Percentiles rank a stretch among this genome's conserved stretches.
phyloP scores from a whole-genome alignment of 2,888 invertebrate genomes.

The Actias luna region DNA sequence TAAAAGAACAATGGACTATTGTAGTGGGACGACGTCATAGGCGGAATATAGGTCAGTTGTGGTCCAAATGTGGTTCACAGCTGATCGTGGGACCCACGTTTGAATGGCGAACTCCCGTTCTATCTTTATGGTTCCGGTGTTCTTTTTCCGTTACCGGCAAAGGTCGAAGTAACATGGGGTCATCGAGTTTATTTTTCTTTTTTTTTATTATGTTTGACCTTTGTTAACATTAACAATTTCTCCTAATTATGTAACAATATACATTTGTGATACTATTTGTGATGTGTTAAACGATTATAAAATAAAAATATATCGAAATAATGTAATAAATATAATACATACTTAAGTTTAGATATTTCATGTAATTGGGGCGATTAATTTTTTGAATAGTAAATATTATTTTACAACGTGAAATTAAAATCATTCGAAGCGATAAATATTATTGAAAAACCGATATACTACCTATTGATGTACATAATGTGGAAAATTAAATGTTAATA shows the following conservation, averaged over 20 bases:
- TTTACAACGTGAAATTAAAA: too few relatives aligned
- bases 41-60: slow-evolving; percentile 75
- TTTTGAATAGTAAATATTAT: background rate
- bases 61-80: slow-evolving; percentile 75
- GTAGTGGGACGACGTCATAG: slow-evolving; percentile 76
- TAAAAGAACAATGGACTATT: slow-evolving; percentile 81
- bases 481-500: background rate
- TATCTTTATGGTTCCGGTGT: slow-evolving; percentile 10
- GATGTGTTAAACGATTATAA: background rate
- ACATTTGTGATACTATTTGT: background rate
- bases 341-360: background rate
- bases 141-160: slow-evolving; percentile 12
- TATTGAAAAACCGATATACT: too few relatives aligned
- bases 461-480: too few relatives aligned
- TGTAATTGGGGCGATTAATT: background rate
- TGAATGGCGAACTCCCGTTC: slow-evolving; percentile 18
- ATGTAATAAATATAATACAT: too few relatives aligned
- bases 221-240: too few relatives aligned
- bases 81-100: slow-evolving; percentile 67
- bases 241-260: background rate
- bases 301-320: too few relatives aligned
- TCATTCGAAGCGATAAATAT: too few relatives aligned
- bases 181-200: too few relatives aligned
- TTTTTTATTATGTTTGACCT: too few relatives aligned
- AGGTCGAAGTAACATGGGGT: background rate